Base-by-base conservation (phyloP, 2,888 invertebrate genomes). In the Zeuzera pyrina region DNA sequence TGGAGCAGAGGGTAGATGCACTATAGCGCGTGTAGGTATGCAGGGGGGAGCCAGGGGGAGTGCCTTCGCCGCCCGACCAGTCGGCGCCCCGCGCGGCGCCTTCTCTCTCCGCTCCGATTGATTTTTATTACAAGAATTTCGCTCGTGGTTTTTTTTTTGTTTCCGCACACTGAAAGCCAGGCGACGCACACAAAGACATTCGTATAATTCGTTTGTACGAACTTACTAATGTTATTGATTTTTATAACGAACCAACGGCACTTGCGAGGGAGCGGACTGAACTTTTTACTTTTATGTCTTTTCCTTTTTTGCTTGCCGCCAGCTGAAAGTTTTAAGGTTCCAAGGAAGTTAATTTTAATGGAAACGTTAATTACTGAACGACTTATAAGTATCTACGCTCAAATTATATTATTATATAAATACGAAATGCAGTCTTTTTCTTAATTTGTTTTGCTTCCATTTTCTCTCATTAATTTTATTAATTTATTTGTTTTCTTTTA, bases 91-190 rank as follows among this genome's bases (percentile, higher is more conserved):
- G 62, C 72, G 52, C 71, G 77, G 70, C 70, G 77, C 77, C 76
- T 73, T 72, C 76, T 73, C 72, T 71, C 79, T 77, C 72, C 72
- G 73, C 81, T 77, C 74, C 85, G 83, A 84, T 84, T 84, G 83
- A 84, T 83, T 84, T 84, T 84, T 83, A 84, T 84, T 84, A 83
- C 81, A 81, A 81, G 83, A 79, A 83, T 81, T 79, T 78, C 65
- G 71, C 70, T 77, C 68, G 70, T 65, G 73, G 71, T 68, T 76
- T 78, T 78, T 69, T 71, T 81, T 76, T 74, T 70, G 74, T 78
- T 70, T 64, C 58, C 74, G 68, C 76, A 73, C 77, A 73, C 70
- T 44, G 66, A 54, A 61, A 63, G 60, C 59, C 49, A 51, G 44
- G 50, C 53, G 38, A 73, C 79, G 70, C 78, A 81, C 79, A 79